Evolutionary conservation across 2,797 vertebrate species (phyloP), one percentile per base, ranked within the genome.

Genomic region (Pithecia hirsuta): DNA sequence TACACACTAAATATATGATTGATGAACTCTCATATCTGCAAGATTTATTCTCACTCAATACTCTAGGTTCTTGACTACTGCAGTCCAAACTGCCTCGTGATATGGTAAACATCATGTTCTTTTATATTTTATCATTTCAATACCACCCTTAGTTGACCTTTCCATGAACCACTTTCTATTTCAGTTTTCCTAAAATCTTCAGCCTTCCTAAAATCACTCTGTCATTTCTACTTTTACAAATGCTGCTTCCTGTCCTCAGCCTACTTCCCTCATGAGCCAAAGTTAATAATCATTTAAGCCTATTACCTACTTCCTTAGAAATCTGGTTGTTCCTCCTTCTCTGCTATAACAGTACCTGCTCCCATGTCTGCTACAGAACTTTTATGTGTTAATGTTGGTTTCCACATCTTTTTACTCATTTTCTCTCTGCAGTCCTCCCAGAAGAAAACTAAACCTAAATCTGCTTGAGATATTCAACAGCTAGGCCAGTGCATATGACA

Each of bases 161-260:
- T 59, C 44, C 39, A 82, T 11, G 36, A 81, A 78, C 55, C 41
- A 91, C 14, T 64, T 2, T 55, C 39, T 2, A 33, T 26, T 61
- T 64, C 26, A 46, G 26, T 89, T 89, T 93, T 70, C 78, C 26
- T 91, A 36, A 78, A 36, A 61, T 89, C 48, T 57, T 95, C 20
- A 50, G 75, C 44, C 50, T 82, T 96, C 64, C 75, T 93, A 87
- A 94, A 90, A 61, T 70, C 57, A 76, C 24, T 86, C 15, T 93
- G 50, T 39, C 41, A 22, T 46, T 74, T 67, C n/a, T 48, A 61
- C 48, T 91, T 92, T 64, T 76, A n/a, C 55, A 93, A 70, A 91
- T 59, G 46, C 36, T 91, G 30, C 55, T 94, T 93, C 72, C 67
- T 7, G 52, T 64, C 33, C 19, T 87, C 52, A 84, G 9, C 41